Conservation (phyloP, 2,797 vertebrate species). For the Echeneis naucrates region DNA sequence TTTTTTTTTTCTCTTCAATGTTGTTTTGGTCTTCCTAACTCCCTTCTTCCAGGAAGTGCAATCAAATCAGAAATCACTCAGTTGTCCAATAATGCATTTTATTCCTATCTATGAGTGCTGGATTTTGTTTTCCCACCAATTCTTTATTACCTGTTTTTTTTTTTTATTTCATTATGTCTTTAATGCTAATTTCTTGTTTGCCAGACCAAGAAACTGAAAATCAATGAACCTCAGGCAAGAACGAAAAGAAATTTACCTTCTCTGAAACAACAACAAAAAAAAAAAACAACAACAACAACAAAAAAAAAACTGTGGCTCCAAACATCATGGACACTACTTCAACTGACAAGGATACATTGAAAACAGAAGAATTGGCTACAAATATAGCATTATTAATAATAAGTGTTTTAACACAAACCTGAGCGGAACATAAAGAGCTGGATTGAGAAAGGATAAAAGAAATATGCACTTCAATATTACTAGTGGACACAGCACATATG, state of each 20-base stretch:
- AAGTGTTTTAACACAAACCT: no score
- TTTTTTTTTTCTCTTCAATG: constrained; percentile 42
- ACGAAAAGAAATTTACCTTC: constrained; percentile 16
- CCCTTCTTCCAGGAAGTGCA: constrained; percentile 66
- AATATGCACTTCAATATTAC: no score
- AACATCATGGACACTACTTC: constrained; percentile 8
- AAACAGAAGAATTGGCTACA: neutral
- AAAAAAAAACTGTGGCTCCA: constrained; percentile 7
- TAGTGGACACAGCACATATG: no score
- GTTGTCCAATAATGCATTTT: constrained; percentile 67
- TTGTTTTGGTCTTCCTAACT: constrained; percentile 52
- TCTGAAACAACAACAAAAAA: constrained; percentile 9
- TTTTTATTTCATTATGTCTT: constrained; percentile 16
- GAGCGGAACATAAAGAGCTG: no score
- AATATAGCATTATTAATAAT: no score
- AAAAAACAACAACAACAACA: neutral
- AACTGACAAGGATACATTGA: constrained; percentile 11
- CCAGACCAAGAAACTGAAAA: neutral
- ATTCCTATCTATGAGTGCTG: constrained; percentile 54
- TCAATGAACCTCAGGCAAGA: constrained; percentile 1
- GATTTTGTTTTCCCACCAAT: constrained; percentile 14
- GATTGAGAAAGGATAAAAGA: no score
- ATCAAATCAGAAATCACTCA: constrained; percentile 75
- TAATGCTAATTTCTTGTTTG: constrained; percentile 6
- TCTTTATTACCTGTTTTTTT: constrained; percentile 4